phyloP scores from a whole-genome alignment of 2,113 vertebrate species.

The Amblyornis subalaris region DNA sequence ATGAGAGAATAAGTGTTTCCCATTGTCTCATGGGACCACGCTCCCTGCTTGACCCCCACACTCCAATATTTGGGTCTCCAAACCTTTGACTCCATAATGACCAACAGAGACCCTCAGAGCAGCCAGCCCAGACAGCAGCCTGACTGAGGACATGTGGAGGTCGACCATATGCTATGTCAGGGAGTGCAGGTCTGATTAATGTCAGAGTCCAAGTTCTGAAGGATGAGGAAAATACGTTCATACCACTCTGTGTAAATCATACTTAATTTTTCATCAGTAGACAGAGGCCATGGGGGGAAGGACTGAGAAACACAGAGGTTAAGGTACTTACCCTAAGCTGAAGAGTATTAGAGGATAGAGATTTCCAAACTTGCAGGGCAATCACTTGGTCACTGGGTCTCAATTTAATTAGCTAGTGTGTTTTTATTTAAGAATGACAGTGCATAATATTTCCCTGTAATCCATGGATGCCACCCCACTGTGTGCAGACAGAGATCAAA shows the following conservation, averaged over 20 bases:
- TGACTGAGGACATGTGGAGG: neutral
- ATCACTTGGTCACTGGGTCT: neutral
- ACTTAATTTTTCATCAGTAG: slow-evolving; percentile 17
- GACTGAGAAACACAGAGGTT: slow-evolving; percentile 6
- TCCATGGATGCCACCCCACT: slow-evolving; percentile 28
- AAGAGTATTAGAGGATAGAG: neutral
- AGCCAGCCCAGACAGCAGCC: neutral
- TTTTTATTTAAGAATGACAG: slow-evolving; percentile 42
- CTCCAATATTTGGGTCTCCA: neutral
- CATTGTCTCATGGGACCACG: neutral
- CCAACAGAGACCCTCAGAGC: neutral
- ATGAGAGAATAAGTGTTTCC: neutral
- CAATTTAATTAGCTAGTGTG: slow-evolving; percentile 25
- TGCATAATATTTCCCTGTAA: slow-evolving; percentile 1
- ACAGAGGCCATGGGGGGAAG: neutral
- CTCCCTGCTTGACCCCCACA: neutral
- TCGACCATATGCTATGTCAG: neutral
- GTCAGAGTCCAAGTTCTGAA: neutral
- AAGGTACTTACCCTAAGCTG: neutral
- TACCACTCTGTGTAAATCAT: slow-evolving; percentile 13
- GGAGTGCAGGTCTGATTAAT: slow-evolving; percentile 11
- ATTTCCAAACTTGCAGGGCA: neutral
- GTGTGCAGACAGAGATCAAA: slow-evolving; percentile 29
- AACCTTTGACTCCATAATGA: neutral
- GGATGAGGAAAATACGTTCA: neutral